These are phyloP conservation scores for Hyaena hyaena DNA, from an alignment of 2,113 vertebrate genomes.

Conservation along the genomic window DNA sequence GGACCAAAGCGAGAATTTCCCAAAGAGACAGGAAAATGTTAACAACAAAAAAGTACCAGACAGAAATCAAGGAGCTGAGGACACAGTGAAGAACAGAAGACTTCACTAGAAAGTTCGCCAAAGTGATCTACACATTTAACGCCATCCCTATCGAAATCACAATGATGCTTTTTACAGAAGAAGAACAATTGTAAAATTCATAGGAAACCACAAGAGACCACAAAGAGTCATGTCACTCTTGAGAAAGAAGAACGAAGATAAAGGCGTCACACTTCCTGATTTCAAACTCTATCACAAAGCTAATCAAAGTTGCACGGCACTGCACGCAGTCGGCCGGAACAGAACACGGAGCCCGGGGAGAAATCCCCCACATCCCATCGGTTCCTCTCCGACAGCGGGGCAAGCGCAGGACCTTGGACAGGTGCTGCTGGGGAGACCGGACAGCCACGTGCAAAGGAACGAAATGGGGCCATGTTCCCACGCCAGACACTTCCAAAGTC, in stretches of 20 bases:
- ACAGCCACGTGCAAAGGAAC: not conserved
- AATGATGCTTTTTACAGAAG: not conserved
- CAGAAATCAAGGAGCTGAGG: not conserved
- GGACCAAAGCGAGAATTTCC: not conserved
- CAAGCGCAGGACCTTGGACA: not conserved
- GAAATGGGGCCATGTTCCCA: not conserved
- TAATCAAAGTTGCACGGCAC: accelerated
- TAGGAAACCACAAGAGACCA: not conserved
- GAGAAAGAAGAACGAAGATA: not conserved
- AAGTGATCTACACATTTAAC: not conserved
- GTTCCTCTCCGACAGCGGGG: accelerated
- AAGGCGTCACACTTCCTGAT: not conserved
- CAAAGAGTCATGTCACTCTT: not conserved
- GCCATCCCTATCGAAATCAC: no score
- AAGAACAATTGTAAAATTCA: not conserved
- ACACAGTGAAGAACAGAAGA: not conserved
- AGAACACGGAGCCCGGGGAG: not conserved
- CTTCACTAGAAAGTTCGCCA: not conserved
- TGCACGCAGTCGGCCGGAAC: not conserved
- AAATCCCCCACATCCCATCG: accelerated
- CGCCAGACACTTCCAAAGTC: no score
- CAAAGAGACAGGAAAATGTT: not conserved
- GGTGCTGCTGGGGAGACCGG: not conserved
- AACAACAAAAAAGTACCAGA: not conserved
- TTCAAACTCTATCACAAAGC: not conserved